Evolutionary conservation across 2,113 vertebrate genomes (phyloP).

Genomic region (Leucopternis melanops): DNA sequence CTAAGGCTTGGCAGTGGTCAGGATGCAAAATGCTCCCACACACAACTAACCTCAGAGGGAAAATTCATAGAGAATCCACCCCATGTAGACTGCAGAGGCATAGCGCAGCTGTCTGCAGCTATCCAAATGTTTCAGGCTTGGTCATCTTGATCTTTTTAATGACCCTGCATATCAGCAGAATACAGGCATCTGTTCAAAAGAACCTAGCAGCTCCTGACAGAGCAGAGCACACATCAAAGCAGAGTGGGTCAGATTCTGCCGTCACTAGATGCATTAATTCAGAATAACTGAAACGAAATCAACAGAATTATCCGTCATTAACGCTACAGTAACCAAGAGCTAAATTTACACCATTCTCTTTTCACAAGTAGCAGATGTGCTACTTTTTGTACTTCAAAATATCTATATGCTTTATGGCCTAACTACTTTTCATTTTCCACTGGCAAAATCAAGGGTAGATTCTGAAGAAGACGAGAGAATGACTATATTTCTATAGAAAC

Average conservation of each 20-base stretch:
- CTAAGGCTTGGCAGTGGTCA: conserved; percentile 31
- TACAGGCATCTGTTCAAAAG: conserved; percentile 56
- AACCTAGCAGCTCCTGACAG: conserved; percentile 54
- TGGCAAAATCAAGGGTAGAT: not conserved
- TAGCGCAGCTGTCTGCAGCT: conserved; percentile 29
- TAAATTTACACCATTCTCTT: not conserved
- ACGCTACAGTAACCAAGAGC: not conserved
- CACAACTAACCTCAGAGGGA: not conserved
- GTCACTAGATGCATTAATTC: not conserved
- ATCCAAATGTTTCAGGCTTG: not conserved
- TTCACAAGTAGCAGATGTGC: not conserved
- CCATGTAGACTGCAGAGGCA: not conserved
- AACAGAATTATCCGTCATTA: conserved; percentile 27
- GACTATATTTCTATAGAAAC: not conserved
- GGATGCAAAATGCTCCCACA: conserved; percentile 3
- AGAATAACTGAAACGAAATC: conserved; percentile 24
- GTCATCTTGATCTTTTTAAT: conserved; percentile 66
- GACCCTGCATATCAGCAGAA: not conserved
- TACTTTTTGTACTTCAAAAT: not conserved
- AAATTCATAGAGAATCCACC: not conserved
- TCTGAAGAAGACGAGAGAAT: not conserved
- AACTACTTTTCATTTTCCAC: not conserved
- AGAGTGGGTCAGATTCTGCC: conserved; percentile 15
- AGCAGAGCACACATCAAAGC: conserved; percentile 55
- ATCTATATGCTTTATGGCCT: not conserved